Evolutionary conservation across 1,140 invertebrate genomes (phyloP), one percentile per base, ranked within the genome.

Genomic region (Ephestia elutella): DNA sequence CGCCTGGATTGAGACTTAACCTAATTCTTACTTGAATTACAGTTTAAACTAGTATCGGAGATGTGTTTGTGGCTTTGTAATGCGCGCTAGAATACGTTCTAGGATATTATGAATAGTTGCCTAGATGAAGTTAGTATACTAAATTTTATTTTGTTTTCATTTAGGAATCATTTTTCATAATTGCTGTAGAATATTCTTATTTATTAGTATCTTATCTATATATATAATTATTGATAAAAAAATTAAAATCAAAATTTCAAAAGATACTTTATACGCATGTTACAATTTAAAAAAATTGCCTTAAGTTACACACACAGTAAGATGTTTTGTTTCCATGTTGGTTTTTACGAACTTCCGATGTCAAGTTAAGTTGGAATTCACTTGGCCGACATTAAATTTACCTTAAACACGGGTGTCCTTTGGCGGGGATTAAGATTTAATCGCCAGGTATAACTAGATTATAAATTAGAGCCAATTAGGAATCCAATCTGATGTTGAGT

Each of bases 1-100:
- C 50, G 38, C 13, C 38, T 44, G 38, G 38, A 44, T 44, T 44
- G 38, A 44, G 56, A 48, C 21, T 57, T 57, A 50, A 57, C 44
- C 48, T 50, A 57, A 50, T 49, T 56, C 55, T 44, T 44, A 44
- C 38, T 44, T 44, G 38, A 44, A 44, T 44, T 44, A 44, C 38
- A 44, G 38, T 44, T 44, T 44, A 44, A 44, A 44, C 38, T 44
- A 15, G 38, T 44, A 44, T 44, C 38, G 13, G 38, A 15, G 32
- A 35, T 44, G n/a, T 44, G 38, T 44, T 44, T 44, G 38, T 44
- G 38, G 38, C 38, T 44, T 44, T 44, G 38, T 44, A 15, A 44
- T 44, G 15, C 38, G 38, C 38, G 10, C 10, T 44, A 15, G 38
- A 44, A 44, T 44, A 44, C n/a, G 38, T 44, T 44, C 13, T 25